phyloP scores from a whole-genome alignment of 2,797 vertebrate species.

The Epinephelus malabaricus region DNA sequence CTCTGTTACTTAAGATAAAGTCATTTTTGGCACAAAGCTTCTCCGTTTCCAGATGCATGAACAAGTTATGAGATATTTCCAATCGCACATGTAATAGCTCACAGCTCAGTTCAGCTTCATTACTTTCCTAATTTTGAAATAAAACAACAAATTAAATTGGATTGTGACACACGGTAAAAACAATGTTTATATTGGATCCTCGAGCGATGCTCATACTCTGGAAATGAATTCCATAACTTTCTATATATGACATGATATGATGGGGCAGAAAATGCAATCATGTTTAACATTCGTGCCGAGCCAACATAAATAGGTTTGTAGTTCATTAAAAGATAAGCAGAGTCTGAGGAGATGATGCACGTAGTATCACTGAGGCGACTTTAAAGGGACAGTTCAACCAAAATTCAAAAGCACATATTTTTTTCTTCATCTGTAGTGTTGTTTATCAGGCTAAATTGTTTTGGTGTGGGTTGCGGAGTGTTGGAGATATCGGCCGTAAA shows the following conservation, averaged over 20 bases:
- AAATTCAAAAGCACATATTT: too few species aligned
- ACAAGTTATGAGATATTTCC: slow-evolving; percentile 47
- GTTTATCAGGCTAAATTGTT: too few species aligned
- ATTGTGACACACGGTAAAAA: slow-evolving; percentile 31
- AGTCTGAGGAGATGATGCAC: slow-evolving; percentile 13
- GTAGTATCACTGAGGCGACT: not conserved
- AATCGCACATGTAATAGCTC: slow-evolving; percentile 44
- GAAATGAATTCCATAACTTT: slow-evolving; percentile 40
- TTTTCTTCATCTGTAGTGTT: too few species aligned
- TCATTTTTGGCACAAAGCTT: slow-evolving; percentile 50
- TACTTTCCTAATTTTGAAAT: slow-evolving; percentile 40
- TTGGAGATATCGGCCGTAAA: too few species aligned
- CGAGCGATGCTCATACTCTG: slow-evolving; percentile 14
- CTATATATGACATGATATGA: slow-evolving; percentile 18
- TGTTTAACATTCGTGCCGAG: slow-evolving; percentile 1
- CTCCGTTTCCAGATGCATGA: slow-evolving; percentile 59
- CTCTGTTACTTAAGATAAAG: slow-evolving; percentile 51
- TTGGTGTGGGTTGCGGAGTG: too few species aligned
- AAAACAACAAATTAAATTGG: slow-evolving; percentile 35
- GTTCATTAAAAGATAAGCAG: slow-evolving; percentile 10
- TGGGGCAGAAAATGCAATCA: slow-evolving; percentile 9
- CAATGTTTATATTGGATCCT: slow-evolving; percentile 46
- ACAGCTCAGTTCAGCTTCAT: slow-evolving; percentile 50
- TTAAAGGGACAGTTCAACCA: not conserved
- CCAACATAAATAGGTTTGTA: slow-evolving; percentile 24